Evolutionary conservation across 2,888 invertebrate genomes (phyloP).

Genomic region (Chrysotoxum bicinctum): DNA sequence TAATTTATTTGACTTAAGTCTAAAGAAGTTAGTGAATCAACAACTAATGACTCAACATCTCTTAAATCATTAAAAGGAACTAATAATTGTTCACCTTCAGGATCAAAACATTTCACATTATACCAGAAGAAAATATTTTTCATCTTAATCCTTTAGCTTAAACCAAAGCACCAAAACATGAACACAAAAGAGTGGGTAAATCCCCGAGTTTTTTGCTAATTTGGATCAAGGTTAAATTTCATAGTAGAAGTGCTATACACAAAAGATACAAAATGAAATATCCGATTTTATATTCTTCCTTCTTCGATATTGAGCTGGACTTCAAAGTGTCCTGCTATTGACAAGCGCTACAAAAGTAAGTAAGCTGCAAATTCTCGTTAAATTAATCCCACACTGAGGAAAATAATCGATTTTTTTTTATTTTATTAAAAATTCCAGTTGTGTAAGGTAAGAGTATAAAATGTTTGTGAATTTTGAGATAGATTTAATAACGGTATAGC

Average conservation of each 20-base stretch:
- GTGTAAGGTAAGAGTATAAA: no score
- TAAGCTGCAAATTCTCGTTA: background rate
- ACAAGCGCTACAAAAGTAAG: background rate
- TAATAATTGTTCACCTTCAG: no score
- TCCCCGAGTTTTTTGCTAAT: constrained; percentile 3
- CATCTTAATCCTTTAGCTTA: background rate
- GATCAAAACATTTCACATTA: background rate
- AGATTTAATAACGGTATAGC: no score
- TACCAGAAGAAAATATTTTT: background rate
- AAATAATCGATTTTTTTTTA: no score
- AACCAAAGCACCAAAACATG: background rate
- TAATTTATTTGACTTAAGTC: no score
- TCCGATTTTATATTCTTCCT: background rate
- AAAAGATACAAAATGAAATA: constrained; percentile 1
- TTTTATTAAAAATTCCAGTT: no score
- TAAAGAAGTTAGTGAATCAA: no score
- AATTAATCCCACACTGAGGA: background rate
- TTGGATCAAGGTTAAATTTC: background rate
- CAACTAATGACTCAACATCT: no score
- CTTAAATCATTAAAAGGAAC: no score
- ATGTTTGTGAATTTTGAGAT: no score
- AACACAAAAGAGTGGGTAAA: background rate
- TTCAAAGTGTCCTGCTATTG: background rate
- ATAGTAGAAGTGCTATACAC: background rate
- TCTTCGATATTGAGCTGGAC: background rate